Conservation (phyloP, 2,113 vertebrate species). For the Toxostoma redivivum region DNA sequence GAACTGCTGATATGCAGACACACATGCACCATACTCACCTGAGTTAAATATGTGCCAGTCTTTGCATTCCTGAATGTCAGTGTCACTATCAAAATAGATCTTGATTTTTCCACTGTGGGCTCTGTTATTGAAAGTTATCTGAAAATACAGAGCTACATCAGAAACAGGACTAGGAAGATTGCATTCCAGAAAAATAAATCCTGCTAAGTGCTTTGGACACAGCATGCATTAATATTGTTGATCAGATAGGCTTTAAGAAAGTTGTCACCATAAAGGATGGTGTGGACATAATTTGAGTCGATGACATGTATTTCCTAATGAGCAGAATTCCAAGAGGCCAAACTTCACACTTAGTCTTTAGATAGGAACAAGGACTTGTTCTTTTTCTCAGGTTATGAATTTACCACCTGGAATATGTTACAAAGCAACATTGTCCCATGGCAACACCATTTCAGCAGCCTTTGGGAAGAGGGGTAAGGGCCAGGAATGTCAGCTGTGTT, state of each 20-base stretch:
- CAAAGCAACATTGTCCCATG: neutral
- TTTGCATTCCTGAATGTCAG: constrained; percentile 82
- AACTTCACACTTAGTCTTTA: neutral
- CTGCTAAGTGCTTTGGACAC: neutral
- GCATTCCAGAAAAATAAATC: neutral
- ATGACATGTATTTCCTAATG: fast-evolving
- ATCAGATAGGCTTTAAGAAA: neutral
- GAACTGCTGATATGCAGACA: neutral
- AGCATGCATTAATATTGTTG: neutral
- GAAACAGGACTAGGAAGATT: neutral
- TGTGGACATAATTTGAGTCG: neutral
- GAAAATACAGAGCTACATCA: constrained; percentile 17
- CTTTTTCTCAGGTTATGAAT: neutral
- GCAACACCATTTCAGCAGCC: neutral
- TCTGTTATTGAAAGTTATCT: constrained; percentile 92
- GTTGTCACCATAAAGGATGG: neutral
- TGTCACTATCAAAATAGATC: constrained; percentile 86
- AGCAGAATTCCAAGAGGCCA: neutral
- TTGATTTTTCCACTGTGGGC: constrained; percentile 94
- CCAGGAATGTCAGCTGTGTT: neutral
- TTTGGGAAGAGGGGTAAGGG: neutral
- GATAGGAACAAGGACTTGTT: neutral
- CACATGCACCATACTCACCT: constrained; percentile 63
- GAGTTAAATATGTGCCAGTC: constrained; percentile 87
- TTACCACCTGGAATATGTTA: neutral